Percentiles rank a stretch among this genome's conserved stretches.
These are phyloP conservation scores for Gymnothorax reevesii DNA, from an alignment of 2,797 vertebrate genomes.

Conservation along the genomic window DNA sequence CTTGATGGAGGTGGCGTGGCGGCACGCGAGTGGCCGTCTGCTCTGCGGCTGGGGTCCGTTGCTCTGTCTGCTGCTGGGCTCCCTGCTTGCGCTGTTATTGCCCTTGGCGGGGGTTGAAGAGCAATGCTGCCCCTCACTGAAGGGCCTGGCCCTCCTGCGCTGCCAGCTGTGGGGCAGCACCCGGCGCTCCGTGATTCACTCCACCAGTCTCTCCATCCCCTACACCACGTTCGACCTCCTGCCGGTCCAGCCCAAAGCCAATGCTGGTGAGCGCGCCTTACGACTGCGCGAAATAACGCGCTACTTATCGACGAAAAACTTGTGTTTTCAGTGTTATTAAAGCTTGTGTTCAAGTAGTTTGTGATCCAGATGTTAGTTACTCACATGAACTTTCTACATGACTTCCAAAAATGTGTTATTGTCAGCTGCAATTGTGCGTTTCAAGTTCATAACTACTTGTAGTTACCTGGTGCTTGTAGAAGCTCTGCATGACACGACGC, in stretches of 20 bases:
- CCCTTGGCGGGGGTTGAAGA: slow-evolving; percentile 79
- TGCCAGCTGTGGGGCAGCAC: slow-evolving; percentile 71
- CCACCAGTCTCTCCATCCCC: slow-evolving; percentile 84
- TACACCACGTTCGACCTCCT: slow-evolving; percentile 76
- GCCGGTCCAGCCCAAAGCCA: slow-evolving; percentile 76
- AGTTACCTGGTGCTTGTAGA: background rate
- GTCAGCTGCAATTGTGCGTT: background rate
- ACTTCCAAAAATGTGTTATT: background rate
- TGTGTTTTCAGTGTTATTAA: background rate
- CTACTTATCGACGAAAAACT: background rate
- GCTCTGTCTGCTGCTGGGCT: slow-evolving; percentile 77
- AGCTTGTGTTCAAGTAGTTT: background rate
- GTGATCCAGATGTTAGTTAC: background rate
- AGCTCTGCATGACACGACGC: background rate
- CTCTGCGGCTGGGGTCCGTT: slow-evolving; percentile 79
- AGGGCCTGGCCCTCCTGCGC: slow-evolving; percentile 75
- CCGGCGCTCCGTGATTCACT: slow-evolving; percentile 57
- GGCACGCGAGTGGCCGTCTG: slow-evolving; percentile 54
- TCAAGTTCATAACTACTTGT: background rate
- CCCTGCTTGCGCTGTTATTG: slow-evolving; percentile 78
- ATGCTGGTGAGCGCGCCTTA: slow-evolving; percentile 72
- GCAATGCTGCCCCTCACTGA: slow-evolving; percentile 70
- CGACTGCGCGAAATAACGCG: background rate
- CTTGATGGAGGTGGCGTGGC: slow-evolving; percentile 68
- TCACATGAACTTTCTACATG: too few relatives aligned